These are phyloP conservation scores for Lophotriccus pileatus DNA, from an alignment of 2,797 vertebrate genomes.

Conservation along the genomic window DNA sequence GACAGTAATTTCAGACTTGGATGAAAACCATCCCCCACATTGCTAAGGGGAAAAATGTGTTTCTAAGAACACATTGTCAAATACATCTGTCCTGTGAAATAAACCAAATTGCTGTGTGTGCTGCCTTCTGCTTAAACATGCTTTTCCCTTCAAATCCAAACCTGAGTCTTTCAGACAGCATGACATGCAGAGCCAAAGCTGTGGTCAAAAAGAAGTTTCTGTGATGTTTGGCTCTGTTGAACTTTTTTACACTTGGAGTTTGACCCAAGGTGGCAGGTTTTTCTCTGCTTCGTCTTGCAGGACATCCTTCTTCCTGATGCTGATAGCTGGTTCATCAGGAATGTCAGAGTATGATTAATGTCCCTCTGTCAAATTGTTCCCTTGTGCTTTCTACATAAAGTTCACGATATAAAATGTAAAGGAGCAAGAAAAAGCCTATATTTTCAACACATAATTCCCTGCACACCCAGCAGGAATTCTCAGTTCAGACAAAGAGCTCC, in stretches of 20 bases:
- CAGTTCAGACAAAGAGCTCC: background rate
- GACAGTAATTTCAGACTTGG: background rate
- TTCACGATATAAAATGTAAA: background rate
- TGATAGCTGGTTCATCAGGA: background rate
- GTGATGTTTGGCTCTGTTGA: background rate
- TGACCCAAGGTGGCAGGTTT: background rate
- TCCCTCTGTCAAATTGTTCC: background rate
- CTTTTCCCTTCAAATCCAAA: background rate
- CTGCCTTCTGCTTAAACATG: background rate
- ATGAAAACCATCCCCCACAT: background rate
- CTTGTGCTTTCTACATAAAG: background rate
- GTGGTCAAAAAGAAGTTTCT: background rate
- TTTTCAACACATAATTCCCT: background rate
- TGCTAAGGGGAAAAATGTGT: background rate
- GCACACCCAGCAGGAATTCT: background rate
- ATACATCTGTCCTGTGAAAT: slow-evolving; percentile 15
- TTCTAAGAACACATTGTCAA: slow-evolving; percentile 21
- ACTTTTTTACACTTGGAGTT: background rate
- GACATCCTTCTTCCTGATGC: background rate
- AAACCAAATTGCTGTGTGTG: background rate
- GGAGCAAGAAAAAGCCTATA: background rate
- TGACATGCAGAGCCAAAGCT: background rate
- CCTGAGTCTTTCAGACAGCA: background rate
- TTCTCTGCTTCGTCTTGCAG: background rate
- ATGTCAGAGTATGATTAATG: background rate